Evolutionary conservation across 2,888 invertebrate species (phyloP), one percentile per base, ranked within the genome.

Genomic region (Drosophila yooni): DNA sequence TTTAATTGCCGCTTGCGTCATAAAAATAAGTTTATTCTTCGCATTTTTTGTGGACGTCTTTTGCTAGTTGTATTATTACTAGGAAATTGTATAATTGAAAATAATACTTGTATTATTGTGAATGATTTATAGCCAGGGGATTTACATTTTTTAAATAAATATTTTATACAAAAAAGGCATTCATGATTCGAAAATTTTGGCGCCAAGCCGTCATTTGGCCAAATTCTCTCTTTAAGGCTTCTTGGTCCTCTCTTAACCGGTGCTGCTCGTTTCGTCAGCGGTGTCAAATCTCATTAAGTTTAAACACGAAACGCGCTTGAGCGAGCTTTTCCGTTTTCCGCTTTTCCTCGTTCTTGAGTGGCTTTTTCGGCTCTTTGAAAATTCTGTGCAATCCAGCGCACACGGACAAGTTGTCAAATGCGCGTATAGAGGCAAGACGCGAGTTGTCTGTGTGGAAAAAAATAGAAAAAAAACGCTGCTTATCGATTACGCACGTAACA

Each of bases 401-500:
- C 25, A 25, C 46, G 69, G 63, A 67, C 73, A 75, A 83, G 72
- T 83, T 80, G 85, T 73, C 80, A 82, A 89, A 84, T 70, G 85
- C 84, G 75, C 82, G 82, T 85, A 75, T 87, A 85, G 88, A 85
- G 84, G 85, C 84, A 80, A 85, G 89, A 76, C 88, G 77, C 71
- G 73, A 74, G 29, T 75, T 79, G 62, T 73, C 63, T 62, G 64
- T 74, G 54, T 54, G 6, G 6, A 13, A 27, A 27, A 54, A 52
- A 34, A 27, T 27, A 25, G 0, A 3, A n/a, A 15, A 38, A 74
- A 84, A 81, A 87, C 82, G 66, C 74, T 84, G 82, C 85, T 85
- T 85, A 85, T 85, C 89, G 85, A 85, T 85, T 85, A 85, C 89
- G 89, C 85, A 85, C 89, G 88, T 88, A 85, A 85, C 89, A 82